These are phyloP conservation scores for Pavo muticus DNA, from an alignment of 2,113 vertebrate species.

Conservation along the genomic window DNA sequence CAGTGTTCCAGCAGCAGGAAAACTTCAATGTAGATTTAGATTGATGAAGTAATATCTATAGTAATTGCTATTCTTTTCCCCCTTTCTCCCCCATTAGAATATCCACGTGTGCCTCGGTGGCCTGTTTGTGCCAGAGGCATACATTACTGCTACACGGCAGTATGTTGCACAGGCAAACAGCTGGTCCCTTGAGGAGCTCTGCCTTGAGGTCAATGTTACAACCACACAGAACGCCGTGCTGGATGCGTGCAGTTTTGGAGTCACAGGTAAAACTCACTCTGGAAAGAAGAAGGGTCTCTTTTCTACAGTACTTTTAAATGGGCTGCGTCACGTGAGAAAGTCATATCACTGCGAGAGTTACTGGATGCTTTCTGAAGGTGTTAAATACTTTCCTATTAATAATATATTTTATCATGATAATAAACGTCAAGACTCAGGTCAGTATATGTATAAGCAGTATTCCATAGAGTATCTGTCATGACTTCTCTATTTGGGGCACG, in stretches of 20 bases:
- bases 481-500: not conserved
- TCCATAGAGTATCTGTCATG: not conserved
- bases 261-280: conserved; percentile 84
- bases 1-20: not conserved
- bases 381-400: not conserved
- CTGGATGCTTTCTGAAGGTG: not conserved
- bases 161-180: conserved; percentile 98
- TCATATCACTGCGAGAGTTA: not conserved
- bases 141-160: conserved; percentile 96
- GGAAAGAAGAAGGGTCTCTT: not conserved
- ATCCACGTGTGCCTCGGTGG: conserved; percentile 95
- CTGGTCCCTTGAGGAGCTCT: conserved; percentile 98
- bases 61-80: not conserved
- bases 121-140: conserved; percentile 96
- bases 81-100: conserved; percentile 78
- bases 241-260: conserved; percentile 97
- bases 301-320: not conserved
- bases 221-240: conserved; percentile 85
- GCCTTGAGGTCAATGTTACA: conserved; percentile 94
- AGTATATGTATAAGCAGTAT: not conserved
- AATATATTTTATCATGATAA: not conserved
- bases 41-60: not conserved
- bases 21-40: not conserved
- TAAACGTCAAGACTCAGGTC: not conserved
- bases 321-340: not conserved